Evolutionary conservation across 2,888 invertebrate species (phyloP).

Genomic region (Lasioglossum lativentre): DNA sequence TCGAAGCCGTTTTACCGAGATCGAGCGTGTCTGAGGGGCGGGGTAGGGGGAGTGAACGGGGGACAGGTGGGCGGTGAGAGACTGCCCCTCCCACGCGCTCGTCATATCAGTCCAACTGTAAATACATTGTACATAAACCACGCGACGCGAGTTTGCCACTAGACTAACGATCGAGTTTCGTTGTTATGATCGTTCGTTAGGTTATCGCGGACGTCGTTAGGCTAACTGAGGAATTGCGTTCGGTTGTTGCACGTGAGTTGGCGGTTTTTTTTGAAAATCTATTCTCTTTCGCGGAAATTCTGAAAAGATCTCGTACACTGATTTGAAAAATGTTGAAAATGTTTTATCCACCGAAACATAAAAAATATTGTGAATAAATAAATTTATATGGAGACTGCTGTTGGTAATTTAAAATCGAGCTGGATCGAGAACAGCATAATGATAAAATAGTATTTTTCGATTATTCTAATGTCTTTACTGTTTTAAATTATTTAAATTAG

Average conservation of each 20-base stretch:
- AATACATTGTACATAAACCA: constrained; percentile 58
- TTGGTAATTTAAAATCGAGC: not conserved
- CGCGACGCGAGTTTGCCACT: constrained; percentile 38
- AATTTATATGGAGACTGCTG: not conserved
- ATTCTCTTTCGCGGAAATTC: not conserved
- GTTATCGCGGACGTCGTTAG: constrained; percentile 15
- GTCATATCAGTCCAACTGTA: constrained; percentile 60
- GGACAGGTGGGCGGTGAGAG: not conserved
- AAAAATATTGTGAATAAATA: not conserved
- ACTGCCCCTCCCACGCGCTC: not conserved
- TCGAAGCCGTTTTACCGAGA: not conserved
- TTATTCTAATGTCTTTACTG: no score
- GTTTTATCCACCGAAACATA: no score
- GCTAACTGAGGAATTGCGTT: not conserved
- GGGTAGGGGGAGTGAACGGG: not conserved
- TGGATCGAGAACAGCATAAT: no score
- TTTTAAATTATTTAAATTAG: no score
- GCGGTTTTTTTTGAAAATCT: no score
- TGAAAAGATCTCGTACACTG: not conserved
- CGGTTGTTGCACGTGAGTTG: not conserved
- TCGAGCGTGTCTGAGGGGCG: not conserved
- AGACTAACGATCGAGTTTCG: constrained; percentile 42
- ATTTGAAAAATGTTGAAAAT: no score
- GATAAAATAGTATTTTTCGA: no score
- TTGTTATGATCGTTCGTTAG: constrained; percentile 44